Evolutionary conservation across 2,113 vertebrate species (phyloP).

Genomic region (Hippocampus barbouri): DNA sequence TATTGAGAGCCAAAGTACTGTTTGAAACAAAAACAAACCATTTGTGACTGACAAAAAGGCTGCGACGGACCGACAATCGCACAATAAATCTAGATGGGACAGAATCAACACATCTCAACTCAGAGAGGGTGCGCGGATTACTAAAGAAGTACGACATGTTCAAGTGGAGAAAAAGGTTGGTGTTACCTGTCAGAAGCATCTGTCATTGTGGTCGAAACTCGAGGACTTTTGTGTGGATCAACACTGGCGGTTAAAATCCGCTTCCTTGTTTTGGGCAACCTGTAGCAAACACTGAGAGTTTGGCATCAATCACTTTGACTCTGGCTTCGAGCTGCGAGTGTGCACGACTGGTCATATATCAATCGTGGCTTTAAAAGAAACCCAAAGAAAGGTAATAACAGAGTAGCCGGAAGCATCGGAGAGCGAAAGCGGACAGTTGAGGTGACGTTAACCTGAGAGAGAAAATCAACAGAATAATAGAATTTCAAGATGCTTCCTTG

Average conservation of each 20-base stretch:
- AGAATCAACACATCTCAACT: not conserved
- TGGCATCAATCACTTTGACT: slow-evolving; percentile 48
- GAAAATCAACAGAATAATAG: not conserved
- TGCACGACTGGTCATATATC: slow-evolving; percentile 29
- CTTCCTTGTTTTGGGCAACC: slow-evolving; percentile 22
- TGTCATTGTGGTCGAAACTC: not conserved
- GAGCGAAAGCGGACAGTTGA: slow-evolving; percentile 10
- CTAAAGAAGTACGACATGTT: not conserved
- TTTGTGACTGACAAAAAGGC: not conserved
- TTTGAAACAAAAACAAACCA: not conserved
- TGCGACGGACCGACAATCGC: not conserved
- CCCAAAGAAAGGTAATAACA: slow-evolving; percentile 14
- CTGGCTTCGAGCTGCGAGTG: slow-evolving; percentile 35
- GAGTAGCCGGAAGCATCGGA: slow-evolving; percentile 11
- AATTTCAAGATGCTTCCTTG: not conserved
- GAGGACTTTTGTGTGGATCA: not conserved
- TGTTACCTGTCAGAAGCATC: not conserved
- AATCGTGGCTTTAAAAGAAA: slow-evolving; percentile 18
- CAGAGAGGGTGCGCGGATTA: no score
- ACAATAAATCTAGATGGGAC: not conserved
- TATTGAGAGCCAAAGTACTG: not conserved
- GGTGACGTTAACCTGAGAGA: not conserved
- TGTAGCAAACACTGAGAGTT: slow-evolving; percentile 27
- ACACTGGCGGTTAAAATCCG: not conserved
- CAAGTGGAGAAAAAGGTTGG: not conserved